Base-by-base conservation (phyloP, 1,140 invertebrate species). In the Episyrphus balteatus region DNA sequence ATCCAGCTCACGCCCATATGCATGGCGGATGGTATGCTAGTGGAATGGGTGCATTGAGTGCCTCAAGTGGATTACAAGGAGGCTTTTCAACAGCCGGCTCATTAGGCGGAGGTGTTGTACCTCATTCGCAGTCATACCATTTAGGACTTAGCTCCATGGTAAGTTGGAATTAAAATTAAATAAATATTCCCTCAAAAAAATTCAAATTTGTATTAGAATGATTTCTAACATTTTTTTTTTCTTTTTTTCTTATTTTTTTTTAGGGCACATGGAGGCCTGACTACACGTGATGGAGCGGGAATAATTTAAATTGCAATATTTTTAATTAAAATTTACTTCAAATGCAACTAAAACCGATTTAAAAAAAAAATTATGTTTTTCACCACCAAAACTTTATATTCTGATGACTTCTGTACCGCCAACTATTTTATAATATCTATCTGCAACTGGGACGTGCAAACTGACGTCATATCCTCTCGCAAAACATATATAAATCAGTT, bases 1-100 rank as follows among this genome's bases (percentile, higher is more conserved):
- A 68, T 68, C 66, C 66, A 50, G 65, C 66, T 54, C 66, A 68
- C 66, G 65, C 66, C 57, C 66, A 68, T 44, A 68, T 68, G 66
- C 66, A 68, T 30, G 60, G 66, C 52, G 63, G 66, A 36, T 68
- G 66, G 66, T 68, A 68, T 48, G 58, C 65, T 44, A 64, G 62
- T 51, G 63, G 65, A 52, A 68, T 68, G 61, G 59, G 66, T 10
- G 65, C 65, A n/a, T 45, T 68, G 49, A 61, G 66, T 46, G 65
- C 66, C 47, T 68, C 66, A 7, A 59, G 65, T 42, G 66, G 66
- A n/a, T 51, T 68, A 48, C 66, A 68, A 54, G 60, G 66, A 54
- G 66, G 66, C 46, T 68, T 68, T 52, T 68, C 66, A 41, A 62
- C 62, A 42, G 62, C 61, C 13, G 62, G 66, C 46, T 66, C 62